These are phyloP conservation scores for Accipiter cooperii DNA, from an alignment of 2,113 vertebrate species.

Conservation along the genomic window DNA sequence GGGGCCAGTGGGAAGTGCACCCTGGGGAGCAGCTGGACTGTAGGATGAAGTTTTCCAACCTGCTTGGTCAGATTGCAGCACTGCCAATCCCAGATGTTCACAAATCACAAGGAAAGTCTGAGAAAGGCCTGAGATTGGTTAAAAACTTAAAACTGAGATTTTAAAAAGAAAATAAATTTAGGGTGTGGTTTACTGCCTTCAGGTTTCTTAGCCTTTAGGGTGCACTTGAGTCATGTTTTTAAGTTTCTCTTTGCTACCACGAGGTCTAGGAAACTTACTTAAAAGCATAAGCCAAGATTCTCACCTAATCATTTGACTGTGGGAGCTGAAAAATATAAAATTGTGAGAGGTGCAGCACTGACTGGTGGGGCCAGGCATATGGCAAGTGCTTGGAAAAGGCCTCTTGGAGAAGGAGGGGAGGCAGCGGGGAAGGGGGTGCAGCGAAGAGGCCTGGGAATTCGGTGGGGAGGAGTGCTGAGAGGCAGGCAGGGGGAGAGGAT, in stretches of 20 bases:
- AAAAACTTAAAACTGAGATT: neutral
- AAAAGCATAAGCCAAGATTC: constrained; percentile 42
- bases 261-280: constrained; percentile 52
- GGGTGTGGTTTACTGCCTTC: constrained; percentile 54
- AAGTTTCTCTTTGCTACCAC: constrained; percentile 41
- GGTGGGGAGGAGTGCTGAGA: neutral
- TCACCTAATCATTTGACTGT: constrained; percentile 55
- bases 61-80: neutral
- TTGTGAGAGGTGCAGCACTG: neutral
- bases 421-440: neutral
- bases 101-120: neutral
- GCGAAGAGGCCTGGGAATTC: neutral
- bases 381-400: neutral
- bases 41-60: neutral
- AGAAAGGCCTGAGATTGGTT: neutral
- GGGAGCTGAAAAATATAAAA: constrained; percentile 46
- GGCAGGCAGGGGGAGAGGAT: neutral
- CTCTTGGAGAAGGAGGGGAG: neutral
- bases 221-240: constrained; percentile 41
- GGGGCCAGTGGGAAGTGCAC: neutral
- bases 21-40: neutral
- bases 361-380: neutral
- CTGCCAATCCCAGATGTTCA: constrained; percentile 27
- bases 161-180: neutral
- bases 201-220: constrained; percentile 47